Conservation (phyloP, 2,797 vertebrate genomes). For the Rhynchotus rufescens region DNA sequence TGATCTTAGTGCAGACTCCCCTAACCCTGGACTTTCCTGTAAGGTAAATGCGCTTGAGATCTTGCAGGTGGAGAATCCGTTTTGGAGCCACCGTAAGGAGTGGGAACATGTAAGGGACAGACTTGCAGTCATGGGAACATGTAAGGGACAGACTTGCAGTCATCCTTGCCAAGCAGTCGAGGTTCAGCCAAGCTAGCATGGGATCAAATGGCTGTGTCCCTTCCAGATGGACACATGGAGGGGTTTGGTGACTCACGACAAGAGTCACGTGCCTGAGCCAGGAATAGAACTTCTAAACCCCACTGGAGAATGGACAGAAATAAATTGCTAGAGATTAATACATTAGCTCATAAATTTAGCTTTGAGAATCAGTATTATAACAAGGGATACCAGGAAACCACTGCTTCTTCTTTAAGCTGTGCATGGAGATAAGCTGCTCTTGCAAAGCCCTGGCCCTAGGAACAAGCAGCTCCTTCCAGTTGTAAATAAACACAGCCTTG, state of each 20-base stretch:
- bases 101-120: fast-evolving
- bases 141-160: background rate
- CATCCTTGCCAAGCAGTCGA: background rate
- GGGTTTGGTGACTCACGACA: background rate
- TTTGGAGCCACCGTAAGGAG: background rate
- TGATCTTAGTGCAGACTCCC: fast-evolving
- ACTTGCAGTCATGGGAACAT: background rate
- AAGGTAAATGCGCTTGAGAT: fast-evolving
- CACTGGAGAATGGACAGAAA: background rate
- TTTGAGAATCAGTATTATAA: background rate
- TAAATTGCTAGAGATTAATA: too few relatives aligned
- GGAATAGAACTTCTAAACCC: background rate
- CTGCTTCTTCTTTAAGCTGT: background rate
- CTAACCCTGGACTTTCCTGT: background rate
- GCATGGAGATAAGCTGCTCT: background rate
- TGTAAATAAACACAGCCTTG: background rate
- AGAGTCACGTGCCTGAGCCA: background rate
- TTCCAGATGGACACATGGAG: background rate
- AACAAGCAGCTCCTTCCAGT: background rate
- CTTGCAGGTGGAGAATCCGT: background rate
- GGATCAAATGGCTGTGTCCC: background rate
- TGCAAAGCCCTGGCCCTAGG: background rate
- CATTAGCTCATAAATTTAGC: background rate
- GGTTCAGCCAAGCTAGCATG: background rate
- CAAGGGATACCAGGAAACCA: background rate